Evolutionary conservation across 2,888 invertebrate species (phyloP), one percentile per base, ranked within the genome.

Genomic region (Caenorhabditis sp.): DNA sequence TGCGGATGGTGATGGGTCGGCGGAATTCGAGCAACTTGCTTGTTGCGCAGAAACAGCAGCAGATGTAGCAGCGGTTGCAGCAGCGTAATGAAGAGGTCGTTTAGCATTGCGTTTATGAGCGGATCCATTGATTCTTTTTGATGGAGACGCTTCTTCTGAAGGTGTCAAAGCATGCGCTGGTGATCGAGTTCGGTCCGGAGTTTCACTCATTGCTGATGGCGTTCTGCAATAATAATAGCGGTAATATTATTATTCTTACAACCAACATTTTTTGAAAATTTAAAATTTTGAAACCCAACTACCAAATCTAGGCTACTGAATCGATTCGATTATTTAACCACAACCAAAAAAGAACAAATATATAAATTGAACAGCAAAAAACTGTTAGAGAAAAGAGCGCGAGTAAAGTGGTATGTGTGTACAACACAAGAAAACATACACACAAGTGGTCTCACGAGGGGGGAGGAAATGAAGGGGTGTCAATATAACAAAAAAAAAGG

Each of bases 121-220:
- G 5, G 43, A 55, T 26, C 72, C 72, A 36, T 72, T 72, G 50
- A 54, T 10, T 1, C 65, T 1, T 19, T 58, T 36, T 19, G 57
- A 31, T 19, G 57, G 26, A 8, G 55, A 26, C 3, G 55, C 24
- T 21, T 19, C 58, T n/a, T 27, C 58, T 10, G 23, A 26, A 3
- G 37, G 23, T 53, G 54, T 62, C 2, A 19, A 6, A 23, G 24
- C 54, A 43, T 23, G 51, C 0, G 69, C 62, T 3, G 73, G 69
- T 19, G 69, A 69, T 49, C 73, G 24, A n/a, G 62, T 53, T 19
- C 69, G 66, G 37, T 69, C 73, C 10, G 68, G 69, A 43, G 73
- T 73, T 60, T 73, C 73, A 60, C 73, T 73, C 73, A 73, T 73
- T 23, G 73, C 69, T 53, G 73, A 73, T 5, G 73, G 73, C 6